Conservation (phyloP, 2,113 vertebrate species). For the Tupaia chinensis region DNA sequence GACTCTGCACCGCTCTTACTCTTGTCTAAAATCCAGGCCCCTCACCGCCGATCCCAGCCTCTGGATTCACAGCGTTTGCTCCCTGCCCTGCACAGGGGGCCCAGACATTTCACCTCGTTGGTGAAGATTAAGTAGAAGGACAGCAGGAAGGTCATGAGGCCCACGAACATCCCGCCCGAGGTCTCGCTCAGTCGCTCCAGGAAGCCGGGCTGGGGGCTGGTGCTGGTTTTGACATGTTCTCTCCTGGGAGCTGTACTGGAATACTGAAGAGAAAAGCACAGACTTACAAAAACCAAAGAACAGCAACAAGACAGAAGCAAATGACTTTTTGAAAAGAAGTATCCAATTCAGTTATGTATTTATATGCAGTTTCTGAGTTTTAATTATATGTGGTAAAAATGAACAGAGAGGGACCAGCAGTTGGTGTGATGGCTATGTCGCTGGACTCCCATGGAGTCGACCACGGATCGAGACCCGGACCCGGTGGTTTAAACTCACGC, state of each 20-base stretch:
- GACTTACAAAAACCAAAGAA: background rate
- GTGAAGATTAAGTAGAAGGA: constrained; percentile 97
- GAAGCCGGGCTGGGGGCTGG: constrained; percentile 91
- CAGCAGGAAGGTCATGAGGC: constrained; percentile 91
- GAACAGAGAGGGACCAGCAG: background rate
- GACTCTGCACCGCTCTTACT: background rate
- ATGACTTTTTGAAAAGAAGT: background rate
- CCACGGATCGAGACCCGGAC: no score
- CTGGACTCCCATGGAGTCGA: no score
- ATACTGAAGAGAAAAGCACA: constrained; percentile 74
- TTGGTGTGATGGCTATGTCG: no score
- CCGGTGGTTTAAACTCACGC: no score
- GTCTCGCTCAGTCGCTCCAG: constrained; percentile 95
- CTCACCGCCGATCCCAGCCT: background rate
- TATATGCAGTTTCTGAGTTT: background rate
- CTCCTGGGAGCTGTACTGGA: constrained; percentile 80
- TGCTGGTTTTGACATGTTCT: constrained; percentile 89
- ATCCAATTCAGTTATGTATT: background rate
- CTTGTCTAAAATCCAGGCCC: background rate
- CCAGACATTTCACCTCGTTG: constrained; percentile 92
- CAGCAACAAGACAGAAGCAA: background rate
- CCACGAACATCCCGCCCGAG: constrained; percentile 92
- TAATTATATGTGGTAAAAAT: background rate
- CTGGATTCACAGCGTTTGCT: background rate
- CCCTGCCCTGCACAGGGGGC: no score